Percentiles rank a stretch among this genome's conserved stretches.
These are phyloP conservation scores for Erpornis zantholeuca DNA, from an alignment of 2,113 vertebrate genomes.

Conservation along the genomic window DNA sequence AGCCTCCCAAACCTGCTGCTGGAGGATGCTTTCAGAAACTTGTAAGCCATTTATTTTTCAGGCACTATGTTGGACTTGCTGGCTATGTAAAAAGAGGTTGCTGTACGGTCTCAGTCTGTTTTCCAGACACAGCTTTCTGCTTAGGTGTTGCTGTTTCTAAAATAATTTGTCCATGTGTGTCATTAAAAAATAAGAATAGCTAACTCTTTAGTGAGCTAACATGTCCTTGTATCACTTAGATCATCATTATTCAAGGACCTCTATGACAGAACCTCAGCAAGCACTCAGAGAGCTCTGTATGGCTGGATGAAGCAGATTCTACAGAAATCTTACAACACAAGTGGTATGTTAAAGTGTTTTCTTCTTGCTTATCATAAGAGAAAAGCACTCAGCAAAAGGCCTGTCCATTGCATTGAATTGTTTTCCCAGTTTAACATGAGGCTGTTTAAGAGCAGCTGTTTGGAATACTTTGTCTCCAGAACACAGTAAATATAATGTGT, in stretches of 20 bases:
- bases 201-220: not conserved
- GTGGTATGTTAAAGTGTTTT: slow-evolving; percentile 48
- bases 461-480: not conserved
- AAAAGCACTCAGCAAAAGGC: not conserved
- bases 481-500: not conserved
- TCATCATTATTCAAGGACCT: slow-evolving; percentile 78
- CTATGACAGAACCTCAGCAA: slow-evolving; percentile 75
- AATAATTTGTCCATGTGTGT: not conserved
- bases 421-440: not conserved
- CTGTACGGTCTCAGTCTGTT: not conserved
- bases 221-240: slow-evolving; percentile 28
- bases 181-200: not conserved
- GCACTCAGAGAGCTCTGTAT: slow-evolving; percentile 70
- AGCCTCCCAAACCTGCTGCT: slow-evolving; percentile 65
- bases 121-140: not conserved
- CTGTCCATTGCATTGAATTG: not conserved
- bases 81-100: not conserved
- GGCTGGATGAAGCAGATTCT: slow-evolving; percentile 77
- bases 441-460: not conserved
- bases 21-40: slow-evolving; percentile 77
- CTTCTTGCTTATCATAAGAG: not conserved
- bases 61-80: not conserved
- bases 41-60: slow-evolving; percentile 66
- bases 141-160: not conserved
- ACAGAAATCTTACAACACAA: slow-evolving; percentile 36